Evolutionary conservation across 2,888 invertebrate genomes (phyloP), one percentile per base, ranked within the genome.

Genomic region (Dyspetes luteomarginatus): DNA sequence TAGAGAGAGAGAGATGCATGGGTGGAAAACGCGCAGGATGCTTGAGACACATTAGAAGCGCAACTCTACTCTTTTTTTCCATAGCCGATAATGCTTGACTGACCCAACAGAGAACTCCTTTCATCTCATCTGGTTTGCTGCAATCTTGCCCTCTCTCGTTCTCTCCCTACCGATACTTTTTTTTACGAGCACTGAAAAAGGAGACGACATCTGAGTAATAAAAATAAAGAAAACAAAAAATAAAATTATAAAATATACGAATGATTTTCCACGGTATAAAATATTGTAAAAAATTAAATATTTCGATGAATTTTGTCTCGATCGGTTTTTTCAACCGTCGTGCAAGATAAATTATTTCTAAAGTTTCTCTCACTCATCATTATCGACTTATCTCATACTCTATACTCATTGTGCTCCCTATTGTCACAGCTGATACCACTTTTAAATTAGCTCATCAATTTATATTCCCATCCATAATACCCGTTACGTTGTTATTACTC

Each of bases 21-120:
- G 22, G 30, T 50, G 45, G 75, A 82, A 52, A 72, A 73, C 36
- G 69, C 69, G 4, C 3, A 58, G 71, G 78, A 65, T 71, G 41
- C 52, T 43, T 9, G 58, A 17, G 60, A 67, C 19, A 43, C 78
- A 28, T 80, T 67, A 43, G 30, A 9, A 60, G 43, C 22, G 36
- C 41, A 30, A 19, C 55, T 69, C 15, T 28, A 36, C 30, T 45
- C 55, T 36, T 52, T 56, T 68, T 45, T n/a, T 68, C 55, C 56
- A 24, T 17, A 3, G 50, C 15, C 12, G 19, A 22, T 48, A 52
- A 71, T 75, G 75, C 79, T 50, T 45, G 71, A 58, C 50, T 52
- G 71, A 60, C 56, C 45, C 68, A 86, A 86, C 86, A 86, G 86
- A 78, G 83, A 81, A 71, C 73, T 83, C 82, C 86, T 86, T 86